phyloP scores from a whole-genome alignment of 2,113 vertebrate species.

The Corapipo altera region DNA sequence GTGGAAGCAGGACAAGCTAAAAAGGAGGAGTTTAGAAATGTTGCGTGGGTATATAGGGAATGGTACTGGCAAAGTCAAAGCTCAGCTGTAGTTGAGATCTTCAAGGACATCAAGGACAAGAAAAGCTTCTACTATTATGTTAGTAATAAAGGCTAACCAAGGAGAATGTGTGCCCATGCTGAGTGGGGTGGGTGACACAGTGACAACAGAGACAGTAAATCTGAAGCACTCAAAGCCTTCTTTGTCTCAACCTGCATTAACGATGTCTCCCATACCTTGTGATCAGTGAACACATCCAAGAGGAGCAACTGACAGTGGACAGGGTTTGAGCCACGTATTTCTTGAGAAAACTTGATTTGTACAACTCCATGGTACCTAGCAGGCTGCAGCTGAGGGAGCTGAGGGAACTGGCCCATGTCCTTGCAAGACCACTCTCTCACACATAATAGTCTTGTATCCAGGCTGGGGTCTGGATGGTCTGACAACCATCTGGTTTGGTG shows the following conservation, averaged over 20 bases:
- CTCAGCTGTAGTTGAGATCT: neutral
- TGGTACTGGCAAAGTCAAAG: neutral
- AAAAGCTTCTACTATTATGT: neutral
- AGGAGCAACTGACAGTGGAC: neutral
- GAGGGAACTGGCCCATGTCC: neutral
- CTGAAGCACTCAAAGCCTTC: neutral
- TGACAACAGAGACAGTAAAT: neutral
- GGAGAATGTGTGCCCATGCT: neutral
- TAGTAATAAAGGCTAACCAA: neutral
- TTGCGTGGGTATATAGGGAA: neutral
- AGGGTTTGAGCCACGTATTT: neutral
- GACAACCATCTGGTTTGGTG: neutral
- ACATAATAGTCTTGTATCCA: neutral
- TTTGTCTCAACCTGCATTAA: neutral
- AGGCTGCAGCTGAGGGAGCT: neutral
- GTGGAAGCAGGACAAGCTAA: neutral
- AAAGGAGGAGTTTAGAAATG: neutral
- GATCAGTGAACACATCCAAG: neutral
- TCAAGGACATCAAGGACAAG: neutral
- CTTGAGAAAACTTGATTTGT: accelerated
- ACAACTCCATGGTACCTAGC: neutral
- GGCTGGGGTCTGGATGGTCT: neutral
- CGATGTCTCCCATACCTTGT: neutral
- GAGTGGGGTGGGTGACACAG: neutral
- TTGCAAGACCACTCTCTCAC: neutral